Evolutionary conservation across 2,797 vertebrate genomes (phyloP).

Genomic region (Tiaroga cobitis): DNA sequence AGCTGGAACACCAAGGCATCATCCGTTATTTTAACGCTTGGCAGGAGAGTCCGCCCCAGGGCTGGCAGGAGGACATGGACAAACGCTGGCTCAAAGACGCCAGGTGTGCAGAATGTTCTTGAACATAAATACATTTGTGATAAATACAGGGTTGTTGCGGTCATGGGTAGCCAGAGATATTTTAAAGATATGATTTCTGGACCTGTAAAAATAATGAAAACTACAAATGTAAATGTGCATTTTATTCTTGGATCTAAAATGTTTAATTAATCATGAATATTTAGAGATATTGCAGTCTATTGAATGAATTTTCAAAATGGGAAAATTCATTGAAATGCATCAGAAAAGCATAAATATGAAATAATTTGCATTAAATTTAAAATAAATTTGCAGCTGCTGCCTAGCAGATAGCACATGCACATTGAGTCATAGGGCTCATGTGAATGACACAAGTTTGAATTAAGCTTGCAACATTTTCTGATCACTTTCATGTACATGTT

Average conservation of each 20-base stretch:
- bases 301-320: not conserved
- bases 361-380: not conserved
- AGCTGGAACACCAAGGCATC: conserved; percentile 95
- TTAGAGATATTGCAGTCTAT: not conserved
- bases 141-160: not conserved
- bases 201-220: not conserved
- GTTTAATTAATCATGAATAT: not conserved
- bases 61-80: conserved; percentile 98
- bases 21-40: conserved; percentile 99
- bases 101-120: conserved; percentile 76
- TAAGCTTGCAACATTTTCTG: not conserved
- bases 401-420: not conserved
- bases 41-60: conserved; percentile 95
- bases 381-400: not conserved
- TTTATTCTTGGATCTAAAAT: not conserved
- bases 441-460: not conserved
- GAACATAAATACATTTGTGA: not conserved
- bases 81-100: conserved; percentile 92
- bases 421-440: not conserved
- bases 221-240: not conserved
- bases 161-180: not conserved
- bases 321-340: not conserved
- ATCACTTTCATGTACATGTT: not conserved
- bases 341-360: not conserved
- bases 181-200: not conserved